Base-by-base conservation (phyloP, 1,140 invertebrate genomes). In the Eufriesea mexicana region DNA sequence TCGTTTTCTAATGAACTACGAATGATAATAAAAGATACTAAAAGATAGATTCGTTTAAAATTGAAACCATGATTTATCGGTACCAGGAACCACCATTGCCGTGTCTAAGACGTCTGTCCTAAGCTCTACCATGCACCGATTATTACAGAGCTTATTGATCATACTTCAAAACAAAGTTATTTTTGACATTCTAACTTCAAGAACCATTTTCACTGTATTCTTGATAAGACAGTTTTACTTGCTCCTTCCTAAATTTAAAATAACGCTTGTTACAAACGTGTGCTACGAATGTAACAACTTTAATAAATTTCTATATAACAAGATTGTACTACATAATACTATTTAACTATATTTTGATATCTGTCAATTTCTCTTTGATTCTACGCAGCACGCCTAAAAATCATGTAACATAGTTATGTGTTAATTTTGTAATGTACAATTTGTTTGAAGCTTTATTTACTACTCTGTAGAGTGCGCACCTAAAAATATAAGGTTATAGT, bases 81-180 rank as follows among this genome's bases (percentile, higher is more conserved):
- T 90, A 66, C 89, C 89, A 90, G 89, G 89, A 89, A 70, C 83
- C 23, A 83, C 80, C 87, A 45, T 59, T 90, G 54, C 80, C 89
- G 84, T 90, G 89, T 25, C 62, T 86, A 49, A 80, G 64, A 74
- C 66, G n/a, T 76, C 73, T 66, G 87, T 83, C 80, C 89, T 64
- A 72, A 84, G 67, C 83, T 75, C 86, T 68, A 42, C 77, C 87
- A 89, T 89, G 89, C 85, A 90, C 87, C 87, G 85, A 86, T 90
- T 89, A 89, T 90, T 88, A 87, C 80, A 75, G 79, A 55, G 42
- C 80, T 55, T 89, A 87, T 89, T 45, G 88, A 89, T 85, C 75
- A 59, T 82, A 28, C 67, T 47, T 80, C 66, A 64, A 64, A 66
- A 55, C 75, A 61, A 55, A 67, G 59, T 42, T 86, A 89, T 84